Evolutionary conservation across 2,113 vertebrate genomes (phyloP).

Genomic region (Orthonyx spaldingii): DNA sequence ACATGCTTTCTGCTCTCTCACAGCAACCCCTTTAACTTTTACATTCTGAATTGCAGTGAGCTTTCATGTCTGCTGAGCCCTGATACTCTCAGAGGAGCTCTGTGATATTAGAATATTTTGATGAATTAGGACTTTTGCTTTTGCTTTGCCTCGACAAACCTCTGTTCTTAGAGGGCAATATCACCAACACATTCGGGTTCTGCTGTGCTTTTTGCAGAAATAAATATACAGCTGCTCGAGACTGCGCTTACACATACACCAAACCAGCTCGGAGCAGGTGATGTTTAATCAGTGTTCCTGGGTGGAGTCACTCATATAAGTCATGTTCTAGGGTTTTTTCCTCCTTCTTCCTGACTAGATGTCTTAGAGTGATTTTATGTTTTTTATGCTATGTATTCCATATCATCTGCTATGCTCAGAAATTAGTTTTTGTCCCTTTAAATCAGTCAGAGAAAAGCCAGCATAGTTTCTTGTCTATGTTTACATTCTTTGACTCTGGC

Average conservation of each 20-base stretch:
- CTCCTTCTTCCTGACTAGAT: background rate
- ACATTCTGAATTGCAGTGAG: background rate
- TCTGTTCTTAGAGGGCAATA: background rate
- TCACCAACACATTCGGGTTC: background rate
- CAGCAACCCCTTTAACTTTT: background rate
- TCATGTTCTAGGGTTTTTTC: background rate
- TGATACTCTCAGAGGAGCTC: background rate
- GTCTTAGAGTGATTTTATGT: too few species aligned
- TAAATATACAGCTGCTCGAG: background rate
- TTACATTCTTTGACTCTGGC: too few species aligned
- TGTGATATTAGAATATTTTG: slow-evolving; percentile 22
- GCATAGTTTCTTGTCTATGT: too few species aligned
- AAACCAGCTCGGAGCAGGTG: background rate
- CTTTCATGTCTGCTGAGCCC: background rate
- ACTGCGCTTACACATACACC: accelerated
- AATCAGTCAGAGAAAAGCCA: too few species aligned
- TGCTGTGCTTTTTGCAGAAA: background rate
- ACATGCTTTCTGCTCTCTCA: background rate
- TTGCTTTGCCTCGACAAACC: background rate
- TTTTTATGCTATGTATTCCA: too few species aligned
- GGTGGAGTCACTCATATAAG: background rate
- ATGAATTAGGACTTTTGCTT: slow-evolving; percentile 22
- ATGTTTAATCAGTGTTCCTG: background rate
- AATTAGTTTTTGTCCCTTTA: too few species aligned
- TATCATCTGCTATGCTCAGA: too few species aligned